A percentile compares a stretch with the other conserved stretches of the same genome.
phyloP scores from a whole-genome alignment of 1,140 invertebrate genomes.

The Mamestra configurata region DNA sequence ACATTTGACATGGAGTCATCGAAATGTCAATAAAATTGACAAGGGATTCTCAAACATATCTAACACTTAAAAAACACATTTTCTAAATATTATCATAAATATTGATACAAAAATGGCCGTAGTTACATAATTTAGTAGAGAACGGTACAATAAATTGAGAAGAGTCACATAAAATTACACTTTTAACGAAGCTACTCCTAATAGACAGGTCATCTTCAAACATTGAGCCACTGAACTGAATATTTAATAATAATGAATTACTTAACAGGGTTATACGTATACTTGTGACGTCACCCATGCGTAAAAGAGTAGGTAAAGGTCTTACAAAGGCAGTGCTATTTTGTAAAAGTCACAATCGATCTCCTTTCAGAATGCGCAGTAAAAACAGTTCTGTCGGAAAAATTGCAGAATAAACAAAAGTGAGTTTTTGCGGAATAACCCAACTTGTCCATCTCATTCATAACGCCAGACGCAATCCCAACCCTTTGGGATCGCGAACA shows the following conservation, averaged over 20 bases:
- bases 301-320: too few relatives aligned
- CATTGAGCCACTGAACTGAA: background rate
- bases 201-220: background rate
- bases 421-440: background rate
- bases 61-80: background rate
- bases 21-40: slow-evolving; percentile 8
- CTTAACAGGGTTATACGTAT: background rate
- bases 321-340: background rate
- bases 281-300: too few relatives aligned
- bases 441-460: background rate
- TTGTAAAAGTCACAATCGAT: background rate
- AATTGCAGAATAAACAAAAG: background rate
- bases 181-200: background rate
- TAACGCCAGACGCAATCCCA: background rate
- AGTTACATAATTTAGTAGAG: slow-evolving; percentile 5
- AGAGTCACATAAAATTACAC: background rate
- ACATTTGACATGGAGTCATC: background rate
- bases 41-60: background rate
- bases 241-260: background rate
- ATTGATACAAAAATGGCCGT: background rate
- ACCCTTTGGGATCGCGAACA: background rate
- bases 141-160: background rate
- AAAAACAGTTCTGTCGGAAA: background rate
- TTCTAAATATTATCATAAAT: background rate
- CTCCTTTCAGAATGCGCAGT: too few relatives aligned